phyloP scores from a whole-genome alignment of 2,797 vertebrate genomes.

The Meriones psammophilus region DNA sequence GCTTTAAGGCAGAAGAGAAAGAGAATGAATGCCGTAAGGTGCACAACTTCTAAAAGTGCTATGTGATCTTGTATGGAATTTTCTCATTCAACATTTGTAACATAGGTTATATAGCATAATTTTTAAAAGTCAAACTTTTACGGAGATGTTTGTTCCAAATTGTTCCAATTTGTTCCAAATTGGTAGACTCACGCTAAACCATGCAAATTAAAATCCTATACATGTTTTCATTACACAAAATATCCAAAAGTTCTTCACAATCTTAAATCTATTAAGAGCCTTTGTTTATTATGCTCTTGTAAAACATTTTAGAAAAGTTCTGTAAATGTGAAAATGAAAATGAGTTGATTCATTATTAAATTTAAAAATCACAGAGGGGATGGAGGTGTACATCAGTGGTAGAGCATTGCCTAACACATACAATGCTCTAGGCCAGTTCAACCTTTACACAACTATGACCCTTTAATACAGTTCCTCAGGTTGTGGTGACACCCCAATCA shows the following conservation, averaged over 20 bases:
- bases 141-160: not conserved
- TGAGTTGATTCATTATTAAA: not conserved
- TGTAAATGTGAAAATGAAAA: constrained; percentile 1
- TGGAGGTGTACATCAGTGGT: not conserved
- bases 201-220: constrained; percentile 58
- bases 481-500: not conserved
- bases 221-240: constrained; percentile 64
- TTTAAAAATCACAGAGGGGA: not conserved
- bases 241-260: not conserved
- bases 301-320: constrained; percentile 16
- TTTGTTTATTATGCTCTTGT: constrained; percentile 45
- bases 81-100: too few relatives aligned
- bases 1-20: too few relatives aligned
- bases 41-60: too few relatives aligned
- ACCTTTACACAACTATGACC: not conserved
- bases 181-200: not conserved
- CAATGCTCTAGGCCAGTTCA: not conserved
- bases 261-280: not conserved
- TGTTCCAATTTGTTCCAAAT: not conserved
- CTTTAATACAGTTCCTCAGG: not conserved
- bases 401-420: not conserved
- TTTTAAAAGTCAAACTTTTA: not conserved
- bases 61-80: too few relatives aligned
- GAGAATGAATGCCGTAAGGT: too few relatives aligned
- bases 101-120: too few relatives aligned